Evolutionary conservation across 1,140 invertebrate species (phyloP).

Genomic region (Brachionus angularis): DNA sequence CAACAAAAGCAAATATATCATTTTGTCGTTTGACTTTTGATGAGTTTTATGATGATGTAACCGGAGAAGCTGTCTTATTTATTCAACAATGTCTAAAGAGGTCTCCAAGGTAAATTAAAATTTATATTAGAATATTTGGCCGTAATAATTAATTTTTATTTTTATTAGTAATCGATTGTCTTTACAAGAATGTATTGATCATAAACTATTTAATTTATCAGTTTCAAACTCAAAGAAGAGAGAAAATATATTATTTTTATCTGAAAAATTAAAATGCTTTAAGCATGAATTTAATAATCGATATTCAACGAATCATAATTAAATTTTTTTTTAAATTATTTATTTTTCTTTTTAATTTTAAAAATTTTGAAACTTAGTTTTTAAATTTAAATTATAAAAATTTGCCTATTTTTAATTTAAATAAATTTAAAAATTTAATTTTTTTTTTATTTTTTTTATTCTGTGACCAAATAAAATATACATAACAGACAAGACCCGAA

Average conservation of each 20-base stretch:
- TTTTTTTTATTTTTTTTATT: not conserved
- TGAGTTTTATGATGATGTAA: constrained; percentile 85
- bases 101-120: constrained; percentile 70
- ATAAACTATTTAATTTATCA: constrained; percentile 75
- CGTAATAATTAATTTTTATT: constrained; percentile 48
- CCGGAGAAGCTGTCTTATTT: constrained; percentile 86
- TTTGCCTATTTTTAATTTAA: not conserved
- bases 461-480: not conserved
- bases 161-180: constrained; percentile 78
- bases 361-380: not conserved
- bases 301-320: not conserved
- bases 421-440: not conserved
- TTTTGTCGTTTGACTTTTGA: constrained; percentile 90
- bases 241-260: constrained; percentile 30
- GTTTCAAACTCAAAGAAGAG: not conserved
- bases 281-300: constrained; percentile 35
- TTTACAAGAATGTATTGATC: constrained; percentile 86
- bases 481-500: no score
- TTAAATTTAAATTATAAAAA: not conserved
- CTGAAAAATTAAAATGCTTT: constrained; percentile 43
- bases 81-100: constrained; percentile 90
- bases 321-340: constrained; percentile 7
- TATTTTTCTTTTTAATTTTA: not conserved
- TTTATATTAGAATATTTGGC: not conserved
- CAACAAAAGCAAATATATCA: constrained; percentile 82